phyloP scores from a whole-genome alignment of 1,140 invertebrate species.

The Brachystomella parvula region DNA sequence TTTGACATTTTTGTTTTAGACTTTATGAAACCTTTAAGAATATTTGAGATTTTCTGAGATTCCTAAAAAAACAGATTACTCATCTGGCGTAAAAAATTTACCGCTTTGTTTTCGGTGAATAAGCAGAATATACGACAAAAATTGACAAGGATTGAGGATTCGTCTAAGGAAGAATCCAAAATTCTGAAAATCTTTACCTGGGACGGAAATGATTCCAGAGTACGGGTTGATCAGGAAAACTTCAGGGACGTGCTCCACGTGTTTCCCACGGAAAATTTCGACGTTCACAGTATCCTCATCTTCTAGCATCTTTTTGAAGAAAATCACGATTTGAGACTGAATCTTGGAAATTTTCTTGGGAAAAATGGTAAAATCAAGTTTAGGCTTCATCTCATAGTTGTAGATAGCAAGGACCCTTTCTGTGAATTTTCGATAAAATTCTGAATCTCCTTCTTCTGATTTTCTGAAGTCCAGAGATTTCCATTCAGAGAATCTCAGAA shows the following conservation, averaged over 20 bases:
- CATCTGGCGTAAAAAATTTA: too few species aligned
- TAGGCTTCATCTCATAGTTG: conserved; percentile 13
- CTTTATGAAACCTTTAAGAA: too few species aligned
- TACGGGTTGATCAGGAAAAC: conserved; percentile 16
- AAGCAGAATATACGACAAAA: neutral
- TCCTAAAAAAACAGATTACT: too few species aligned
- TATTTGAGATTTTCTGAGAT: too few species aligned
- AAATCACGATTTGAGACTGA: conserved; percentile 11
- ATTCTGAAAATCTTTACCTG: conserved; percentile 14
- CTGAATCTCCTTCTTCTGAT: conserved; percentile 11
- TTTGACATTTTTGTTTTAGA: too few species aligned
- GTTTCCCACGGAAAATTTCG: neutral
- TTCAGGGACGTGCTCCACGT: neutral
- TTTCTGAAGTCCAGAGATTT: conserved; percentile 15
- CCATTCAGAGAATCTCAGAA: conserved; percentile 14
- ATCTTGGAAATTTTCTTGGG: conserved; percentile 18
- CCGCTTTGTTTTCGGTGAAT: too few species aligned
- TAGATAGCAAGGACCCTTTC: conserved; percentile 18
- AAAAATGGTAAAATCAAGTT: conserved; percentile 19
- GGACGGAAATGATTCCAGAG: conserved; percentile 5
- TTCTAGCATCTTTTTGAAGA: conserved; percentile 18
- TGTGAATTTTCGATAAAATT: conserved; percentile 21
- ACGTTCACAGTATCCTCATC: neutral
- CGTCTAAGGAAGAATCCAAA: too few species aligned
- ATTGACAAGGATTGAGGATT: neutral